Percentiles rank a stretch among this genome's conserved stretches.
Evolutionary conservation across 1,140 invertebrate species (phyloP).

Genomic region (Coenobita brevimanus): DNA sequence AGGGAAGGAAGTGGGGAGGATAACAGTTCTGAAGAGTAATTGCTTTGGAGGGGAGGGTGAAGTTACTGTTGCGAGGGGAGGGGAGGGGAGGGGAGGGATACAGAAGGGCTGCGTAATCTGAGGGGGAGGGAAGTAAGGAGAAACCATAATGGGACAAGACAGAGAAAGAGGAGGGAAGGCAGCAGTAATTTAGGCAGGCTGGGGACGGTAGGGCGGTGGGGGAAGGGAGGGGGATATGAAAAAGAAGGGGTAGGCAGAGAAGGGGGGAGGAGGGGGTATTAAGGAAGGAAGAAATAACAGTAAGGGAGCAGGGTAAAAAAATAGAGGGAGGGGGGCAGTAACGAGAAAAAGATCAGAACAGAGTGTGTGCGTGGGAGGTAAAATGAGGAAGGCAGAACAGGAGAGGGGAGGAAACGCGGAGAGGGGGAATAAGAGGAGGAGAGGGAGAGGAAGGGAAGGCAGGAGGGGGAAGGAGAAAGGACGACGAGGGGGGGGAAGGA

Average conservation of each 20-base stretch:
- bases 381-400: neutral
- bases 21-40: no score
- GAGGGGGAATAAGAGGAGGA: neutral
- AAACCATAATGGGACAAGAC: neutral
- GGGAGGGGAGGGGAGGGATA: neutral
- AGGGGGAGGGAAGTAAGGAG: neutral
- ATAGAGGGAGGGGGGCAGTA: neutral
- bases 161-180: neutral
- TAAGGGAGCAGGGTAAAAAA: neutral
- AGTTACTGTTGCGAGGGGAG: neutral
- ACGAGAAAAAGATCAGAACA: neutral
- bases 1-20: no score
- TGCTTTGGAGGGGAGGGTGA: no score
- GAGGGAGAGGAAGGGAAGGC: neutral
- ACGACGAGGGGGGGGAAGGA: neutral
- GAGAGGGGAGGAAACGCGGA: neutral
- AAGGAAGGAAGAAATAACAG: neutral
- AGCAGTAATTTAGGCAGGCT: neutral
- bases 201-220: neutral
- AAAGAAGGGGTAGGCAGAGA: slow-evolving; percentile 5
- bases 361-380: slow-evolving; percentile 9
- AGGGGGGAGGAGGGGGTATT: neutral
- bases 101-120: neutral
- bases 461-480: neutral
- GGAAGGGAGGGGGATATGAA: neutral